Evolutionary conservation across 2,888 invertebrate species (phyloP), one percentile per base, ranked within the genome.

Genomic region (Plagiodera versicolora): DNA sequence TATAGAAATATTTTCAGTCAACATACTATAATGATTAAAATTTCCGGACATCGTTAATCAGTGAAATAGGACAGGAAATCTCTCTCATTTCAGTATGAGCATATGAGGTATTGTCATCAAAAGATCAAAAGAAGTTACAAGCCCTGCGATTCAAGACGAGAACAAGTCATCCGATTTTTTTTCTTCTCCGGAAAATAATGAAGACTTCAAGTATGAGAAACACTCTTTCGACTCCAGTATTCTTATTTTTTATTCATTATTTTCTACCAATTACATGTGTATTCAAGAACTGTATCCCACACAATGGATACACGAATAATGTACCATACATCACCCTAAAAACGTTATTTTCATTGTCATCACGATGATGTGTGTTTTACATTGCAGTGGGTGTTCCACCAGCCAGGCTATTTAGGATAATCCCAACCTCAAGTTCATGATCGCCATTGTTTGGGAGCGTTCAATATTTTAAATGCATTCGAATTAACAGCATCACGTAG

Each of bases 401-500:
- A 53, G 24, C 44, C 53, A 11, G 24, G 32, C 53, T 53, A 53
- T 53, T 53, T 44, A 53, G 53, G 53, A 44, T 19, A 20, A 53
- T 53, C 20, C 19, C 28, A 53, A 53, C 53, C 53, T 53, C 53
- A 24, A 32, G 53, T 44, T 53, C 58, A 61, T 53, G 54, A 50
- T 18, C 20, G 32, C 39, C 30, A 66, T 62, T 62, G 62, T 65
- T 52, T 62, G 55, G 49, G 57, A 60, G 55, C 58, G 57, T 63
- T 65, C 55, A 54, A 60, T 57, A 61, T 54, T 57, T 58, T 61
- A 52, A 57, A 58, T 61, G 56, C 59, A 61, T 65, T 65, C 61
- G 55, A 63, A 63, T 61, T 57, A 59, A 65, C 61, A 60, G 49
- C 60, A 60, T 53, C 58, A 65, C 52, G 62, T 65, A 63, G 65